Evolutionary conservation across 2,888 invertebrate species (phyloP).

Genomic region (Notodonta ziczac): DNA sequence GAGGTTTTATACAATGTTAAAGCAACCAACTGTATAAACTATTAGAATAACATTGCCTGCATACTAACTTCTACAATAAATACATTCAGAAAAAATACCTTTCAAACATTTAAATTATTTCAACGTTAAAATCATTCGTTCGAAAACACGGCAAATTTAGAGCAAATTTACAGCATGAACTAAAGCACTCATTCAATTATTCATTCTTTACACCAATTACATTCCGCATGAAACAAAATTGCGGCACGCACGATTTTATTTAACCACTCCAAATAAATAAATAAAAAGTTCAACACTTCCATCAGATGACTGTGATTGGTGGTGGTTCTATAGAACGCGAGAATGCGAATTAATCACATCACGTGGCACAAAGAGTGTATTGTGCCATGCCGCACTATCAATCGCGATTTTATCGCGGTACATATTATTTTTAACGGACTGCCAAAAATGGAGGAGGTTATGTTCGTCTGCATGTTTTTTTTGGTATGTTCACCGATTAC

Average conservation of each 20-base stretch:
- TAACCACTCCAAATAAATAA: neutral
- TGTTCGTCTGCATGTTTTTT: too few relatives aligned
- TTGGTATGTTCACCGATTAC: too few relatives aligned
- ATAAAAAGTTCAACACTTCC: neutral
- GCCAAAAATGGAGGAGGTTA: too few relatives aligned
- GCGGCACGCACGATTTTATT: neutral
- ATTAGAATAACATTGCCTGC: neutral
- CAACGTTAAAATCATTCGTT: neutral
- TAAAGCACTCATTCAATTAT: conserved; percentile 4
- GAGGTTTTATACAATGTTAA: too few relatives aligned
- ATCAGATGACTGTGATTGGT: neutral
- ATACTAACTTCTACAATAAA: neutral
- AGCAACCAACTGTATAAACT: neutral
- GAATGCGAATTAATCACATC: neutral
- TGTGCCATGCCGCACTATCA: too few relatives aligned
- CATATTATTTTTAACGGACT: too few relatives aligned
- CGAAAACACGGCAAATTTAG: too few relatives aligned
- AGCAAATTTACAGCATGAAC: neutral
- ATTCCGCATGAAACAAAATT: conserved; percentile 3
- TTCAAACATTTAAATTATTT: neutral
- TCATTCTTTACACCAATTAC: conserved; percentile 10
- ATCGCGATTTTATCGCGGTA: too few relatives aligned
- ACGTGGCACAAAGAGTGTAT: too few relatives aligned
- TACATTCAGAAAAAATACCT: neutral
- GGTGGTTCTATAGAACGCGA: neutral